Evolutionary conservation across 2,113 vertebrate species (phyloP), one percentile per base, ranked within the genome.

Genomic region (Tichodroma muraria): DNA sequence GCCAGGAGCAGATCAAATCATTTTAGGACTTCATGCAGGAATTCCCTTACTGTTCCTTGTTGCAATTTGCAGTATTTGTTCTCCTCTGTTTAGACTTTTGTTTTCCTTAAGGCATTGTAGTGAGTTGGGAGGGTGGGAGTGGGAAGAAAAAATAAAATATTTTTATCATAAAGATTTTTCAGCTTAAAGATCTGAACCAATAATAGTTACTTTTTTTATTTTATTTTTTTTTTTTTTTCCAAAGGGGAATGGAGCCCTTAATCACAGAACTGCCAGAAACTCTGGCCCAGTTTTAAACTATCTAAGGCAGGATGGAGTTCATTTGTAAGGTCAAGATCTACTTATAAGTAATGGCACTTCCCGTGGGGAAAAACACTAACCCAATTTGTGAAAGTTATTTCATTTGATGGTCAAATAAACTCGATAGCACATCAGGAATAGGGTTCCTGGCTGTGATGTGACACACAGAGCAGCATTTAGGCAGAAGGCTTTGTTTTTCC

Each of bases 381-480:
- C 8, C 69, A 80, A 27, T 95, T 93, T 91, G 69, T 81, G 83
- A 28, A 80, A 88, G 88, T 88, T 94, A 88, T 88, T 94, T 92
- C 92, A 80, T 79, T 83, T 86, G 77, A 89, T 91, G 78, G 88
- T 81, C 78, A 81, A 27, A 89, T 70, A 87, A 91, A 93, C 61
- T 85, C 3, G 0, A 33, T 47, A 56, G 56, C 8, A 3, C 52
- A 38, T 91, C 79, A 88, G n/a, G 59, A 91, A 17, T 5, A 81
- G 73, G 44, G 37, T 88, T 83, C n/a, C 65, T 93, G 75, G 56
- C 93, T 94, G 88, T 68, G 80, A 69, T 84, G 52, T 64, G 85
- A 86, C 90, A 85, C 31, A 37, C 1, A 30, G 30, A 72, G 68
- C 71, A 70, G 64, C 68, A 17, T 77, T 85, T 94, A 38, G 72